Conservation (phyloP, 2,113 vertebrate species). For the Alaudala cheleensis region DNA sequence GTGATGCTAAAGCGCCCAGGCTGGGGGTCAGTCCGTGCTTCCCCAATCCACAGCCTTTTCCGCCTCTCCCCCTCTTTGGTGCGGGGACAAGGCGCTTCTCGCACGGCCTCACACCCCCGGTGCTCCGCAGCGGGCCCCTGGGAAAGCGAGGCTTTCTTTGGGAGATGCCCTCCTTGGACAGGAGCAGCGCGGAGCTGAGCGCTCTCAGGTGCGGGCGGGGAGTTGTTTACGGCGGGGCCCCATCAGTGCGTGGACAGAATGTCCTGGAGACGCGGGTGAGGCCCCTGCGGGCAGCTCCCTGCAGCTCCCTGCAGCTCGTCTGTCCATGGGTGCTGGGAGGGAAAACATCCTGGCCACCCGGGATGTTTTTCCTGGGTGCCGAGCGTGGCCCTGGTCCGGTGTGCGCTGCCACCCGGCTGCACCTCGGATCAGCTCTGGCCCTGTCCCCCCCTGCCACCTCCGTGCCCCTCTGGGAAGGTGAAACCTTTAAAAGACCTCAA, state of each 20-base stretch:
- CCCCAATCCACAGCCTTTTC: background rate
- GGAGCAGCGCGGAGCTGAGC: background rate
- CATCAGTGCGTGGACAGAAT: background rate
- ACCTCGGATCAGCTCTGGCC: background rate
- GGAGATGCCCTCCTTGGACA: background rate
- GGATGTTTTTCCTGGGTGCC: background rate
- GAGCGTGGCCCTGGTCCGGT: background rate
- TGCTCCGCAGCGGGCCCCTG: background rate
- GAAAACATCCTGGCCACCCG: no score
- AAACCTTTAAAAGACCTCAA: background rate
- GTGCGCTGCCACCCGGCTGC: background rate
- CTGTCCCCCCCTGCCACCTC: background rate
- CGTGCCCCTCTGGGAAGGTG: background rate
- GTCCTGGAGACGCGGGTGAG: background rate
- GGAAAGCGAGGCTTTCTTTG: no score
- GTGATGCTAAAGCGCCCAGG: background rate
- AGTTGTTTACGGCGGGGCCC: background rate
- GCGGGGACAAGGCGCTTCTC: fast-evolving
- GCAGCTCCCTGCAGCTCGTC: background rate
- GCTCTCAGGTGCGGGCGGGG: background rate
- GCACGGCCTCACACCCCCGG: fast-evolving
- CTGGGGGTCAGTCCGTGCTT: fast-evolving
- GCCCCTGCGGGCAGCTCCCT: background rate
- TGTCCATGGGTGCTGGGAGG: background rate
- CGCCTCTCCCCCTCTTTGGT: fast-evolving